Percentiles rank a stretch among this genome's conserved stretches.
Conservation (phyloP, 2,888 invertebrate species). For the Mactromeris polynyma region DNA sequence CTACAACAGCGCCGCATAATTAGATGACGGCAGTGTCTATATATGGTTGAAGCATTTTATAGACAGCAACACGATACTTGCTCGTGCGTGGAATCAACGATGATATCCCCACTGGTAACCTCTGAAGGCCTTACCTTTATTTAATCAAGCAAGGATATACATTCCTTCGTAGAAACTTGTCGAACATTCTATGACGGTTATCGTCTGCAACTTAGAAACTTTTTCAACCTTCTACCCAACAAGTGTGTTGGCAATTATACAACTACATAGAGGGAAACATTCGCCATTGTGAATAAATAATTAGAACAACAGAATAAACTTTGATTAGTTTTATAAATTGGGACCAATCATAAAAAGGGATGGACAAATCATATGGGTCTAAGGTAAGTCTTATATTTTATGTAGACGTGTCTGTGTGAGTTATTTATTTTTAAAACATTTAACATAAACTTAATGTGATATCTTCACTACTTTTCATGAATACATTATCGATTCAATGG, state of each 20-base stretch:
- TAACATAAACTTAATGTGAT: slow-evolving; percentile 13
- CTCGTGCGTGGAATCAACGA: slow-evolving; percentile 25
- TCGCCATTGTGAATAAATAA: slow-evolving; percentile 33
- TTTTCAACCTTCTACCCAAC: slow-evolving; percentile 26
- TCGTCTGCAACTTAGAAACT: slow-evolving; percentile 45
- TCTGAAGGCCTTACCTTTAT: slow-evolving; percentile 30
- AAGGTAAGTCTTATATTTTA: slow-evolving; percentile 72
- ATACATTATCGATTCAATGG: slow-evolving; percentile 25
- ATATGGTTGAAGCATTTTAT: slow-evolving; percentile 78
- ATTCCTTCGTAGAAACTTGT: slow-evolving; percentile 28
- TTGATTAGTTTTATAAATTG: slow-evolving; percentile 26
- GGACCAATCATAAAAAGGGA: slow-evolving; percentile 51
- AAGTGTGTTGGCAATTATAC: slow-evolving; percentile 48
- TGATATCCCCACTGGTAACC: slow-evolving; percentile 38
- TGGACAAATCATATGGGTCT: slow-evolving; percentile 75
- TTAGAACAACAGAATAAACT: slow-evolving; percentile 18
- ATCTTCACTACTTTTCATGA: not conserved
- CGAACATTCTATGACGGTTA: slow-evolving; percentile 25
- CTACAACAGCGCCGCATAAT: slow-evolving; percentile 51
- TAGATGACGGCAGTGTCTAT: slow-evolving; percentile 73
- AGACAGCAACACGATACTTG: slow-evolving; percentile 68
- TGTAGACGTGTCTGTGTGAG: slow-evolving; percentile 37
- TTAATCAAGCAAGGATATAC: slow-evolving; percentile 34
- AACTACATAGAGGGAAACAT: slow-evolving; percentile 27
- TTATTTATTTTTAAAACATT: not conserved